These are phyloP conservation scores for Rhabdophis nuchalis DNA, from an alignment of 2,797 vertebrate genomes.

Conservation along the genomic window DNA sequence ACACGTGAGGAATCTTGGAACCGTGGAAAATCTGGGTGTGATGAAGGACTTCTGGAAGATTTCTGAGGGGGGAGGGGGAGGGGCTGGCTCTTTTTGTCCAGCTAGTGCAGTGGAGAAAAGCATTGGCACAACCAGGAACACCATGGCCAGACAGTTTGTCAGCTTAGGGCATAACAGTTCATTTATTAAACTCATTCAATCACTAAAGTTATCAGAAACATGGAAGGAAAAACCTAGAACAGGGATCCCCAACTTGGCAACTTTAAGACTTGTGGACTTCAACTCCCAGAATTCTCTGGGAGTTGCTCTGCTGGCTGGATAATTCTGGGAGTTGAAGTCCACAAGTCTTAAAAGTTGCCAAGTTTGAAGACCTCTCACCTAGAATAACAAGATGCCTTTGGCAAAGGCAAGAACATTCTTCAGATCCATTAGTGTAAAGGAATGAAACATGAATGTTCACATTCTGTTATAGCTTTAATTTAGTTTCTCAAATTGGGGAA, in stretches of 20 bases:
- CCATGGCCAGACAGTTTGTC: neutral
- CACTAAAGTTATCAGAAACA: neutral
- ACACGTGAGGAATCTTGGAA: neutral
- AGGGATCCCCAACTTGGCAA: too few species aligned
- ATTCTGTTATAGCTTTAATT: neutral
- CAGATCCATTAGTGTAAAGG: neutral
- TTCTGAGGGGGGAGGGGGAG: too few species aligned
- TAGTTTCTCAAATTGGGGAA: neutral
- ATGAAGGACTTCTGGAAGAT: neutral
- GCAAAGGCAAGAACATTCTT: neutral
- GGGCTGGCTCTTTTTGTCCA: neutral
- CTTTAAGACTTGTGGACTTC: too few species aligned
- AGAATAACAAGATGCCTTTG: neutral
- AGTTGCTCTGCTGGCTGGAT: too few species aligned
- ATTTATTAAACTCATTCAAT: neutral
- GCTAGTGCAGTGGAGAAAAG: neutral
- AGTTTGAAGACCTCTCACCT: too few species aligned
- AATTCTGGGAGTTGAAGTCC: too few species aligned
- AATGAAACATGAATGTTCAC: neutral
- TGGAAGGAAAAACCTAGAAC: too few species aligned
- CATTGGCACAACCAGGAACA: neutral
- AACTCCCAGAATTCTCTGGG: too few species aligned
- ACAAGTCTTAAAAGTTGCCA: too few species aligned
- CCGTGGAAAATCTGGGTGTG: neutral
- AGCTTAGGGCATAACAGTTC: neutral